Conservation (phyloP, 2,113 vertebrate genomes). For the Eurystomus gularis region DNA sequence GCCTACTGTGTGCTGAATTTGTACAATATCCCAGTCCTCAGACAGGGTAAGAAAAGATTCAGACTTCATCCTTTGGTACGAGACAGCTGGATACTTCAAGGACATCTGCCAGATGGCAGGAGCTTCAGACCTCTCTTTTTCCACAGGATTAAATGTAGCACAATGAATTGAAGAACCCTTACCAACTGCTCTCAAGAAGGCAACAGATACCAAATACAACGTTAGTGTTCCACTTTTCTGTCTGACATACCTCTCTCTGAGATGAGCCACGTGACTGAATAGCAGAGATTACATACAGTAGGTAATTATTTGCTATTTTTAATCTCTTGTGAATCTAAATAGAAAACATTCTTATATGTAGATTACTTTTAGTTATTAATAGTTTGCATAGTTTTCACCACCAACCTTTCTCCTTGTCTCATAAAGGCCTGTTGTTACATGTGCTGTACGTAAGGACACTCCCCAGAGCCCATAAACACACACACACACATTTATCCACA, state of each 20-base stretch:
- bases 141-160: constrained; percentile 49
- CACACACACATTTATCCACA: not conserved
- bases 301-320: constrained; percentile 24
- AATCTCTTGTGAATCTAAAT: constrained; percentile 17
- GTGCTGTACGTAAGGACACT: not conserved
- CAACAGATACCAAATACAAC: not conserved
- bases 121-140: constrained; percentile 48
- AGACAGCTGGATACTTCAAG: constrained; percentile 33
- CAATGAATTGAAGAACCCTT: constrained; percentile 16
- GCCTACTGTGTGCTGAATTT: constrained; percentile 36
- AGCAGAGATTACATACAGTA: constrained; percentile 30
- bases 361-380: not conserved
- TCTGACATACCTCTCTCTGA: not conserved
- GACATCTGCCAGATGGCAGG: constrained; percentile 50
- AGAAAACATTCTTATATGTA: constrained; percentile 21
- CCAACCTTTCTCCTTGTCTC: constrained; percentile 45
- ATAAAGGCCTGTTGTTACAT: not conserved
- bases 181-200: constrained; percentile 10
- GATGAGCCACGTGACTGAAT: constrained; percentile 12
- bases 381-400: constrained; percentile 20
- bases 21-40: not conserved
- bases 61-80: constrained; percentile 39
- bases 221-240: constrained; percentile 19
- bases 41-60: constrained; percentile 44
- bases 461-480: not conserved